Base-by-base conservation (phyloP, 2,113 vertebrate species). In the Dasypus novemcinctus region DNA sequence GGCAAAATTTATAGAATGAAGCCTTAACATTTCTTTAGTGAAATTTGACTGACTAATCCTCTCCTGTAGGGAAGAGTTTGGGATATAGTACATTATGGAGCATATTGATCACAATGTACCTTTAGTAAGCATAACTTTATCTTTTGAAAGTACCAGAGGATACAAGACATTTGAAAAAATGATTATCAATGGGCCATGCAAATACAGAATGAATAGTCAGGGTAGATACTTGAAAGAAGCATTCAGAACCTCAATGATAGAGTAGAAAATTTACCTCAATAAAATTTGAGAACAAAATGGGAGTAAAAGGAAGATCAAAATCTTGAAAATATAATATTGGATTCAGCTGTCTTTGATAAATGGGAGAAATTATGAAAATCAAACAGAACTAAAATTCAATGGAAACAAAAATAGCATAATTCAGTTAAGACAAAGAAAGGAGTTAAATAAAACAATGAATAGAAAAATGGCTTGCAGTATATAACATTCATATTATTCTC, bases 261-360 rank as follows among this genome's bases (percentile, higher is more conserved):
- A 82, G 8, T 38, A 78, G n/a, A 93, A 82, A 86, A 57, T 81
- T 72, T 92, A 90, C 33, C 36, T 91, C 49, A 64, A 71, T 82
- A 82, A 21, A 27, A 87, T 27, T 10, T 33, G 41, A 90, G 63
- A 41, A 79, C 2, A 75, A 38, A 81, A 86, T 41, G 15, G 23
- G 33, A 13, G 2, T 29, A 85, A 78, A 81, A 0, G 20, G 25
- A 96, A 96, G 61, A 57, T 46, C 49, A 88, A 20, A 33, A 75
- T 43, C 29, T 64, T 46, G 27, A 46, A 17, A 91, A 23, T n/a
- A 74, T 88, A 93, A 75, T 33, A 43, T 71, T 97, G 49, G 81
- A 95, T 64, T 72, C 5, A 88, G 63, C 43, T 89, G 75, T 91
- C 69, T 95, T 95, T 96, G 68, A 85, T 86, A 95, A 91, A 86